phyloP scores from a whole-genome alignment of 2,888 invertebrate genomes.

The Rhodophaea formosa region DNA sequence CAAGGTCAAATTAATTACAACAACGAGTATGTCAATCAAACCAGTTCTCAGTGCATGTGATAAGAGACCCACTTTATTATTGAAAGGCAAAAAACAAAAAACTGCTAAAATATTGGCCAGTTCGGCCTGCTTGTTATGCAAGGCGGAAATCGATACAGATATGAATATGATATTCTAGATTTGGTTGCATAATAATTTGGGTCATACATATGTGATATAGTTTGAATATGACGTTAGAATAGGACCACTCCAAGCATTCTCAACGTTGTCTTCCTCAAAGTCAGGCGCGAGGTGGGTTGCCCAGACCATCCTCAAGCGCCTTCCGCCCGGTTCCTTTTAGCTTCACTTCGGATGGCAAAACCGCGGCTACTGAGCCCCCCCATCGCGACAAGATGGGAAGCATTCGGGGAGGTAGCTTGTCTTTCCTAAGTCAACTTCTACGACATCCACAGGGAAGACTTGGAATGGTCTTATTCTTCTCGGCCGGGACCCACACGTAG shows the following conservation, averaged over 20 bases:
- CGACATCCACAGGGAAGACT: too few species aligned
- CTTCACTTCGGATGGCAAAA: too few species aligned
- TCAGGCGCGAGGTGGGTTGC: too few species aligned
- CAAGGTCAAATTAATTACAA: background rate
- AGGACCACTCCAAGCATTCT: background rate
- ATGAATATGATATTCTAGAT: conserved; percentile 5
- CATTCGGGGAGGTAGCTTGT: too few species aligned
- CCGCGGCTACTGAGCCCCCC: too few species aligned
- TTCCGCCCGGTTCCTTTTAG: too few species aligned
- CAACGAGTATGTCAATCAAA: background rate
- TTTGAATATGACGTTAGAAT: background rate
- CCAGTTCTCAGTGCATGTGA: background rate
- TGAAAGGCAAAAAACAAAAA: conserved; percentile 22
- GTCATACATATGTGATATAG: background rate
- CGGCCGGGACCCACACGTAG: too few species aligned
- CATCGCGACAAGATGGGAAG: too few species aligned
- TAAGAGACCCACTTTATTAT: conserved; percentile 25
- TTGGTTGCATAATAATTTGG: conserved; percentile 12
- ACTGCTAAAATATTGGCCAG: conserved; percentile 15
- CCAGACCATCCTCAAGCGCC: too few species aligned
- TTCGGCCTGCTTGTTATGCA: conserved; percentile 35
- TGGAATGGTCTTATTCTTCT: too few species aligned
- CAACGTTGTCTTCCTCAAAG: too few species aligned
- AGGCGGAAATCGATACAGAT: conserved; percentile 34
- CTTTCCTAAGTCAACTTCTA: too few species aligned